These are phyloP conservation scores for Zoanthus solanderi DNA, from an alignment of 92 coral and sea anemone species.

Conservation along the genomic window DNA sequence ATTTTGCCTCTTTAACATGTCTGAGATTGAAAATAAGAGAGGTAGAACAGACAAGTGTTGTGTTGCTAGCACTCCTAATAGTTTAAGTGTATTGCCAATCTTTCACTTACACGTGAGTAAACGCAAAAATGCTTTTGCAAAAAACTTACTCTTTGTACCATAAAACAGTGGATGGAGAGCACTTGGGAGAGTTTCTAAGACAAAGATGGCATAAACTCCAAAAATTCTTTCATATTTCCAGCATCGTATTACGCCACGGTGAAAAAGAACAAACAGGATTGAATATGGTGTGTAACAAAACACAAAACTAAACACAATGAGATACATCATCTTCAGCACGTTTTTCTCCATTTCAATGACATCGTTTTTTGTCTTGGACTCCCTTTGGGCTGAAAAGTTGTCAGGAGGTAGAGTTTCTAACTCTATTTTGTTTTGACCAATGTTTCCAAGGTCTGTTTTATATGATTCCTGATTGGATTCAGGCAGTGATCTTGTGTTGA, in stretches of 20 bases:
- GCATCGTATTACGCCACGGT: too few relatives aligned
- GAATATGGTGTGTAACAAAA: conserved; percentile 61
- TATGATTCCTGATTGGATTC: conserved; percentile 3
- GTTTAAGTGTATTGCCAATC: too few relatives aligned
- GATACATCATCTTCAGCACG: conserved; percentile 53
- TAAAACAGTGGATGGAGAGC: conserved; percentile 68
- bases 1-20: too few relatives aligned
- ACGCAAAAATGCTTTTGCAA: conserved; percentile 55
- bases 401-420: not conserved
- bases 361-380: not conserved
- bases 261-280: conserved; percentile 27
- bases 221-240: not conserved
- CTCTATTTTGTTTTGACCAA: not conserved
- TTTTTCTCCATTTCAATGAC: conserved; percentile 51
- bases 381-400: not conserved
- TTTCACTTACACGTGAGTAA: conserved; percentile 47
- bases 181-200: conserved; percentile 49
- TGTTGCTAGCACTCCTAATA: too few relatives aligned
- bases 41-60: too few relatives aligned
- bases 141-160: conserved; percentile 66
- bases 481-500: conserved; percentile 13
- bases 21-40: too few relatives aligned
- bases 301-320: conserved; percentile 45
- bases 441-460: not conserved
- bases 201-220: not conserved